These are phyloP conservation scores for Drosophila littoralis DNA, from an alignment of 1,140 invertebrate genomes.

Conservation along the genomic window DNA sequence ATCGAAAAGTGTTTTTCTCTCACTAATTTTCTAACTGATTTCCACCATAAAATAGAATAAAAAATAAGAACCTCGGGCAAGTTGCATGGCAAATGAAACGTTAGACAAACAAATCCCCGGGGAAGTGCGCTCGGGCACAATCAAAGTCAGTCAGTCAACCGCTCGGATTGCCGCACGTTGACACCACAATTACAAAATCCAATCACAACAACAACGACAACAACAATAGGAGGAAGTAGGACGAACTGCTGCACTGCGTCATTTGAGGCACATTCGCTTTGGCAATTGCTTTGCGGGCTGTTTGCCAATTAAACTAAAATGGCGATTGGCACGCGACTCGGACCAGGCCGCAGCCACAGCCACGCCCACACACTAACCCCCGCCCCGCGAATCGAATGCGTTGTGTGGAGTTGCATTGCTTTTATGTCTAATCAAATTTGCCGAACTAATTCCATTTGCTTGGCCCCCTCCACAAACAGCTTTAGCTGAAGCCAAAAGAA, in stretches of 20 bases:
- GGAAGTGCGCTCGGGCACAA: slow-evolving; percentile 30
- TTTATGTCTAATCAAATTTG: slow-evolving; percentile 68
- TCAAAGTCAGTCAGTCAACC: slow-evolving; percentile 35
- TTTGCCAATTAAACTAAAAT: slow-evolving; percentile 75
- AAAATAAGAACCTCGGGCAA: not conserved
- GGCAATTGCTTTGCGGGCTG: slow-evolving; percentile 17
- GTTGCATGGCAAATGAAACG: slow-evolving; percentile 22
- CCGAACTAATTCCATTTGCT: slow-evolving; percentile 13
- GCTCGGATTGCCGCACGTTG: slow-evolving; percentile 38
- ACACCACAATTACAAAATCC: slow-evolving; percentile 38
- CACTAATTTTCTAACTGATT: not conserved
- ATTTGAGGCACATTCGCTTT: slow-evolving; percentile 13
- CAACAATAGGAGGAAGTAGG: slow-evolving; percentile 1
- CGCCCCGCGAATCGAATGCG: not conserved
- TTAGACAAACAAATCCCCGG: slow-evolving; percentile 37
- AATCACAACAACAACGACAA: slow-evolving; percentile 31
- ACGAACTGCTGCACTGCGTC: slow-evolving; percentile 50
- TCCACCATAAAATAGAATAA: not conserved
- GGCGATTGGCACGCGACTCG: slow-evolving; percentile 64
- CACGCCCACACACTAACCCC: not conserved
- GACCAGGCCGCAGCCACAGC: not conserved
- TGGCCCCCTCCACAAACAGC: not conserved
- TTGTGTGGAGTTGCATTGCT: slow-evolving; percentile 22
- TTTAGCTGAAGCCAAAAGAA: slow-evolving; percentile 53
- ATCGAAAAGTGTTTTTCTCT: too few species aligned